A percentile compares a stretch with the other conserved stretches of the same genome.
Evolutionary conservation across 2,888 invertebrate species (phyloP).

Genomic region (Macropis europaea): DNA sequence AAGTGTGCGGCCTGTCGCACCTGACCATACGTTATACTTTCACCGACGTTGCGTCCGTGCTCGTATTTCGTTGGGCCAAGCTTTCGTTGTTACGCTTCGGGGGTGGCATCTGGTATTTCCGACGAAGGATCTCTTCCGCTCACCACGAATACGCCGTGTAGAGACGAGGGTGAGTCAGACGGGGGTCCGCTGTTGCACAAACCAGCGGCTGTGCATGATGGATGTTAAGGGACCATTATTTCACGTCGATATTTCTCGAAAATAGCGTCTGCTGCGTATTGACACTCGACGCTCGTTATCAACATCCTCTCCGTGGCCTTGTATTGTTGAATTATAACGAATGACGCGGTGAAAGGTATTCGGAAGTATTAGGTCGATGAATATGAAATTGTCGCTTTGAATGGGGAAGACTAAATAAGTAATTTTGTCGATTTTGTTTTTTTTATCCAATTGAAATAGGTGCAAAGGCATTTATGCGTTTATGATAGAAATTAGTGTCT

Average conservation of each 20-base stretch:
- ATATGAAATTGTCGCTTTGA: not conserved
- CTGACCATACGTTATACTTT: conserved; percentile 60
- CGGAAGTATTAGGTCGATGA: not conserved
- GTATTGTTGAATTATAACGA: not conserved
- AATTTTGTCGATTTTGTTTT: no score
- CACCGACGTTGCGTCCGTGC: conserved; percentile 27
- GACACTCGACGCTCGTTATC: conserved; percentile 26
- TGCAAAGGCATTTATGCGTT: no score
- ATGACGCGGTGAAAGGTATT: not conserved
- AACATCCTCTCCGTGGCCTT: not conserved
- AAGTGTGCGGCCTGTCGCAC: conserved; percentile 63
- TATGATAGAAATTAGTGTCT: no score
- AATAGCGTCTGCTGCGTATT: conserved; percentile 21
- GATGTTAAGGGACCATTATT: conserved; percentile 63
- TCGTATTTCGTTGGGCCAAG: conserved; percentile 37
- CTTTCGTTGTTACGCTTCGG: conserved; percentile 37
- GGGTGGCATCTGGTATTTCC: conserved; percentile 46
- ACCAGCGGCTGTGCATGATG: conserved; percentile 62
- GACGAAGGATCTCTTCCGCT: conserved; percentile 31
- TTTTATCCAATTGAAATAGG: no score
- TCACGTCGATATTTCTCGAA: conserved; percentile 59
- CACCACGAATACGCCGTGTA: not conserved
- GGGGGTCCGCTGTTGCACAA: conserved; percentile 35
- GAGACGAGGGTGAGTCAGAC: conserved; percentile 42
- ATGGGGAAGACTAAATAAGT: no score